phyloP scores from a whole-genome alignment of 2,113 vertebrate species.

The Acanthisitta chloris region DNA sequence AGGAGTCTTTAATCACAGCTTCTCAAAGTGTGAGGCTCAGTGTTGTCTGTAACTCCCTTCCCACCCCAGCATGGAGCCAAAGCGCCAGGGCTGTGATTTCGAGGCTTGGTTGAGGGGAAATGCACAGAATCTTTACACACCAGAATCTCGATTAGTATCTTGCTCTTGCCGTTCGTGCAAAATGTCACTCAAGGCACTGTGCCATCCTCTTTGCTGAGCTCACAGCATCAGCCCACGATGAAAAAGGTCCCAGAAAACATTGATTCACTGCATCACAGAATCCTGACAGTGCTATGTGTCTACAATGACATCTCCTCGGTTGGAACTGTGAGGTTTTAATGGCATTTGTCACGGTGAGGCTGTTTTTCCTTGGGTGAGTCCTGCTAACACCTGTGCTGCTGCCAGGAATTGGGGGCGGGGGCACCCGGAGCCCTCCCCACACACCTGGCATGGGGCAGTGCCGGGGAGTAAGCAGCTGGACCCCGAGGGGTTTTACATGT shows the following conservation, averaged over 20 bases:
- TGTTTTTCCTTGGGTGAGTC: neutral
- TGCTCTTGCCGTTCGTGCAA: neutral
- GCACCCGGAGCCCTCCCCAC: neutral
- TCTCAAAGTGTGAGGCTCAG: neutral
- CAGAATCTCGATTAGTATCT: neutral
- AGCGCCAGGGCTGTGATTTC: neutral
- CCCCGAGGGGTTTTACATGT: neutral
- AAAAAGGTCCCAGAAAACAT: neutral
- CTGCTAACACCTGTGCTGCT: neutral
- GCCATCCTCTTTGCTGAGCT: constrained; percentile 19
- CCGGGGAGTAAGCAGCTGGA: constrained; percentile 47
- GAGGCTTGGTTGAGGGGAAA: neutral
- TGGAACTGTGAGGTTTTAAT: neutral
- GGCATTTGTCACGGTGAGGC: neutral
- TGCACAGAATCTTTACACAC: neutral
- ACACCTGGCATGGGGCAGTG: constrained; percentile 30
- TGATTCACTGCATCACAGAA: neutral
- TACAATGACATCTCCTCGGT: neutral
- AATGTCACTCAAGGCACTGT: neutral
- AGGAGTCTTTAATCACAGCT: neutral
- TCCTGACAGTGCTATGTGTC: neutral
- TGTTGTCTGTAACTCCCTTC: neutral
- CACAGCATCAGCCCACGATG: neutral
- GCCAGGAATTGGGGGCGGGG: neutral
- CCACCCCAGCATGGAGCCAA: neutral